A percentile compares a stretch with the other conserved stretches of the same genome.
Conservation (phyloP, 53 echinoderm and acorn worm species). For the Holothuria leucospilota region DNA sequence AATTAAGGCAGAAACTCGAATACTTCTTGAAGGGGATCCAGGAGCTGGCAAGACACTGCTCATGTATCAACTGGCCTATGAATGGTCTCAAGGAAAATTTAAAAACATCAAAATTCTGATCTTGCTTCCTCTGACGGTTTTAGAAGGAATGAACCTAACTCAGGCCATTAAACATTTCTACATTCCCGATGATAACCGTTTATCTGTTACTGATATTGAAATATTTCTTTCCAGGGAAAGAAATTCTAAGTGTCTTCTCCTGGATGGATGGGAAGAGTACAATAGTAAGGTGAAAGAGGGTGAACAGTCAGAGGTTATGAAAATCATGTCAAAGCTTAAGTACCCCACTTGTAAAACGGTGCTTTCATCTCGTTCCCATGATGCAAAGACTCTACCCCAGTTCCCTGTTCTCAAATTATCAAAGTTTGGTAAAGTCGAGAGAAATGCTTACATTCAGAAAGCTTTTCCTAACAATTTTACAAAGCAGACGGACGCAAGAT, state of each 20-base stretch:
- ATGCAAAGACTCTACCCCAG: background rate
- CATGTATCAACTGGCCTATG: background rate
- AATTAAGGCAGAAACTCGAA: slow-evolving; percentile 1
- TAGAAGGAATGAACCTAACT: background rate
- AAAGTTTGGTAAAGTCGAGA: slow-evolving; percentile 6
- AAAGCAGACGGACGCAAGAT: background rate
- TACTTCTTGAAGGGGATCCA: background rate
- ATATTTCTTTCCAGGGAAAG: background rate
- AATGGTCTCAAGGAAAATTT: background rate
- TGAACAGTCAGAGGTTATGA: background rate
- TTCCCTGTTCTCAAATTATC: background rate
- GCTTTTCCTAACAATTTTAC: background rate
- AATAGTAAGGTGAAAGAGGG: background rate
- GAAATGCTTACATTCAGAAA: slow-evolving; percentile 2
- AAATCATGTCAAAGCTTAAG: background rate
- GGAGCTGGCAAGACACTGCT: background rate
- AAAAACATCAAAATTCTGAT: background rate
- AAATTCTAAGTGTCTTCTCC: background rate
- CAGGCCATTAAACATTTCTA: slow-evolving; percentile 3
- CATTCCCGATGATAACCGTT: background rate
- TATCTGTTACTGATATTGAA: background rate
- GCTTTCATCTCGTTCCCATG: background rate
- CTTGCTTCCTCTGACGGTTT: background rate
- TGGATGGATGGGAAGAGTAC: slow-evolving; percentile 18
- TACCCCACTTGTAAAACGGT: background rate